phyloP scores from a whole-genome alignment of 2,113 vertebrate species.

The Chaetodon auriga region DNA sequence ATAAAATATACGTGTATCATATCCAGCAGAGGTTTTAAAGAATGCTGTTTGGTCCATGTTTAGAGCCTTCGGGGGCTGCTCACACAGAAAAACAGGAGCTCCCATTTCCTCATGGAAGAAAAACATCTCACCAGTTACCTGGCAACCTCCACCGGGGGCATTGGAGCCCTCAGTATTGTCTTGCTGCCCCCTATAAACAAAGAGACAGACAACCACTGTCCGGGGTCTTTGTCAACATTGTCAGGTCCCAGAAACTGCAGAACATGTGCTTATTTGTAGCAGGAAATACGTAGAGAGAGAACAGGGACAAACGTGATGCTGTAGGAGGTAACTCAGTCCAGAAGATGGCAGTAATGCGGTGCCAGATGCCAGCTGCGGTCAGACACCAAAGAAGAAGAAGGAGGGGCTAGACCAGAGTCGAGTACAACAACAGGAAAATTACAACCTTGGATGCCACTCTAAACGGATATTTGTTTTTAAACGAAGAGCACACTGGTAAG shows the following conservation, averaged over 20 bases:
- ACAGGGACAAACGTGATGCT: background rate
- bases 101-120: no score
- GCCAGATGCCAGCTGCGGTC: background rate
- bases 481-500: slow-evolving; percentile 21
- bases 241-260: no score
- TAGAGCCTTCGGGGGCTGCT: background rate
- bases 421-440: background rate
- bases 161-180: no score
- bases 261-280: background rate
- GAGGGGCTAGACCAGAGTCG: background rate
- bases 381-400: background rate
- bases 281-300: background rate
- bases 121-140: no score
- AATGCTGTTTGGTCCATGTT: background rate
- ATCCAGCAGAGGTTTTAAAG: no score
- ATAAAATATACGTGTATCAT: background rate
- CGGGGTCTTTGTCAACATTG: background rate
- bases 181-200: no score
- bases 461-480: slow-evolving; percentile 16
- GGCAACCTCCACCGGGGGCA: background rate
- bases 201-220: no score
- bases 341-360: slow-evolving; percentile 3
- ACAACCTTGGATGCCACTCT: background rate
- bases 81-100: background rate
- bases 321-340: background rate